These are phyloP conservation scores for Willisornis vidua DNA, from an alignment of 2,113 vertebrate species.

Conservation along the genomic window DNA sequence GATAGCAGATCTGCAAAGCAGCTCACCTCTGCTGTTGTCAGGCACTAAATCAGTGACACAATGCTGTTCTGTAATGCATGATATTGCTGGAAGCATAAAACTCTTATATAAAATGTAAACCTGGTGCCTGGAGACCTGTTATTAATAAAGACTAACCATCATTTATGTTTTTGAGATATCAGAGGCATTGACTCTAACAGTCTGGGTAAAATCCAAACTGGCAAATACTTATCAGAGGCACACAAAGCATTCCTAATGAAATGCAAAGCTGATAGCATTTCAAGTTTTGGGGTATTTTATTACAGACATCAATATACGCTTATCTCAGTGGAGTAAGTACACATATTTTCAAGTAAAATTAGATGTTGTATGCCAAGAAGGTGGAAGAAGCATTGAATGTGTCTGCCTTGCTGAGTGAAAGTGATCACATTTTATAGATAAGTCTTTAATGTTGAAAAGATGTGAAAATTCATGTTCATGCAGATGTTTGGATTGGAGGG, in stretches of 20 bases:
- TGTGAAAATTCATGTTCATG: background rate
- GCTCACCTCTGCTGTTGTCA: background rate
- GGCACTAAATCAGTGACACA: background rate
- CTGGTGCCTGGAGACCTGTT: background rate
- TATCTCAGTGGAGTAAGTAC: conserved; percentile 22
- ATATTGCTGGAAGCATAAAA: background rate
- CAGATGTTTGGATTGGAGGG: background rate
- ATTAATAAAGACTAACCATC: conserved; percentile 4
- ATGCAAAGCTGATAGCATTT: conserved; percentile 35
- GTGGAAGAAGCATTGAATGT: background rate
- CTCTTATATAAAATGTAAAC: background rate
- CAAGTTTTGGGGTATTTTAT: conserved; percentile 6
- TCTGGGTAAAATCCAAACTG: conserved; percentile 32
- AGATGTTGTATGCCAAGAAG: background rate
- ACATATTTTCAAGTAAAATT: conserved; percentile 37
- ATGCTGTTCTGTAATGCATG: background rate
- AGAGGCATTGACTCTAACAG: background rate
- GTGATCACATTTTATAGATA: conserved; percentile 8
- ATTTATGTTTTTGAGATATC: background rate
- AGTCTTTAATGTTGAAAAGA: conserved; percentile 6
- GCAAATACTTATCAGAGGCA: conserved; percentile 26
- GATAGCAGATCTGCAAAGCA: background rate
- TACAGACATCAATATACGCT: conserved; percentile 40
- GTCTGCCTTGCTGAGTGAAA: background rate
- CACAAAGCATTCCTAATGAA: conserved; percentile 26